A percentile compares a stretch with the other conserved stretches of the same genome.
Evolutionary conservation across 2,888 invertebrate species (phyloP).

Genomic region (Drosophila mettleri): DNA sequence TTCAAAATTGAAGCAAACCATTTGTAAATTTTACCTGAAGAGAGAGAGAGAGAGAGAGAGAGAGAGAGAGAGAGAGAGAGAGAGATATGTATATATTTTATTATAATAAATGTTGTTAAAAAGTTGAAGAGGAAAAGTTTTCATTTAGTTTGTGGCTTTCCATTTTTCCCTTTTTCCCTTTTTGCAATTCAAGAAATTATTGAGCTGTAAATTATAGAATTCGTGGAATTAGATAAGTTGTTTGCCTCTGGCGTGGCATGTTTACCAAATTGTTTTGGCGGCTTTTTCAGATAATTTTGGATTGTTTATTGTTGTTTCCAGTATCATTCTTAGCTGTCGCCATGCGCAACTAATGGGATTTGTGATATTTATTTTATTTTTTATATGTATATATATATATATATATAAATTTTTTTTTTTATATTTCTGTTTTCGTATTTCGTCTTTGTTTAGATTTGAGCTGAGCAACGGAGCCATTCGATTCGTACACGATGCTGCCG

Average conservation of each 20-base stretch:
- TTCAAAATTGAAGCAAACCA: no score
- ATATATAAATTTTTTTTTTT: no score
- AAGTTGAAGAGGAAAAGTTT: no score
- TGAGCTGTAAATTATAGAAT: background rate
- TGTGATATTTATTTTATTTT: background rate
- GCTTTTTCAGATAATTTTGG: background rate
- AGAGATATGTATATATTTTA: no score
- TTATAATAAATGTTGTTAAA: no score
- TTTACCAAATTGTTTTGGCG: background rate
- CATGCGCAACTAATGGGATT: background rate
- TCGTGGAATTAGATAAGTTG: background rate
- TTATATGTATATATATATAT: no score
- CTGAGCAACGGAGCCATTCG: constrained; percentile 16
- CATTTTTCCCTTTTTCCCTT: no score
- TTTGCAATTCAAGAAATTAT: background rate
- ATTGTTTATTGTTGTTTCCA: background rate
- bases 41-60: no score
- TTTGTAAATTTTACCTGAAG: no score
- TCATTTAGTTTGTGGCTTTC: no score
- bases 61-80: no score
- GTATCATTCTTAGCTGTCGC: background rate
- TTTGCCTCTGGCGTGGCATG: background rate
- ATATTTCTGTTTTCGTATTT: no score
- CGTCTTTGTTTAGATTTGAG: constrained; percentile 33
- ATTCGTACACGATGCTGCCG: constrained; percentile 87